Percentiles rank a stretch among this genome's conserved stretches.
These are phyloP conservation scores for Aleiodes sp. DNA, from an alignment of 1,140 invertebrate genomes.

Conservation along the genomic window DNA sequence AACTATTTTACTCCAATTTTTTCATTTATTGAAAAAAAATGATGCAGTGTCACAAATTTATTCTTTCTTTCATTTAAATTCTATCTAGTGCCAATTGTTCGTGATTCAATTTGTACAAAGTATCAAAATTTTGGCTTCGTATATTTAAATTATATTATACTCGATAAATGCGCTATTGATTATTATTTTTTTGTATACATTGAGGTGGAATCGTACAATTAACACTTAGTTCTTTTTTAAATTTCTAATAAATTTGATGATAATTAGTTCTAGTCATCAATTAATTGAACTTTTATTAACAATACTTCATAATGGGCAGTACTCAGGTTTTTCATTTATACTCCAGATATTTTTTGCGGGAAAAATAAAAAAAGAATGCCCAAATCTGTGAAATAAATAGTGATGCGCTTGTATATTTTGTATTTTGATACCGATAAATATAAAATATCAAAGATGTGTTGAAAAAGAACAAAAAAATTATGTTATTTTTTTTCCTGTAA, in stretches of 20 bases:
- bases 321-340: too few relatives aligned
- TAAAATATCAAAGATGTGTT: constrained; percentile 15
- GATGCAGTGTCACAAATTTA: neutral
- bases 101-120: neutral
- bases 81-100: neutral
- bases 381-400: too few relatives aligned
- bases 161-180: too few relatives aligned
- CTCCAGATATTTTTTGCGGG: too few relatives aligned
- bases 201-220: neutral
- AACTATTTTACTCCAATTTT: neutral
- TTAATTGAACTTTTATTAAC: neutral
- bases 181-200: too few relatives aligned
- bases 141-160: too few relatives aligned
- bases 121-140: neutral
- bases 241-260: constrained; percentile 24
- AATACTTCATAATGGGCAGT: neutral
- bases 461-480: constrained; percentile 7
- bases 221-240: constrained; percentile 29
- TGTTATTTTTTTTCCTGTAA: neutral
- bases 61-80: neutral
- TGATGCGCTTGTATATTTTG: constrained; percentile 1
- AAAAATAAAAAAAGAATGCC: too few relatives aligned
- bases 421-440: constrained; percentile 18
- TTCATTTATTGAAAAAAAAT: neutral
- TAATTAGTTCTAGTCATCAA: constrained; percentile 12